Percentiles rank a stretch among this genome's conserved stretches.
These are phyloP conservation scores for Anthrax anthrax DNA, from an alignment of 2,888 invertebrate species.

Conservation along the genomic window DNA sequence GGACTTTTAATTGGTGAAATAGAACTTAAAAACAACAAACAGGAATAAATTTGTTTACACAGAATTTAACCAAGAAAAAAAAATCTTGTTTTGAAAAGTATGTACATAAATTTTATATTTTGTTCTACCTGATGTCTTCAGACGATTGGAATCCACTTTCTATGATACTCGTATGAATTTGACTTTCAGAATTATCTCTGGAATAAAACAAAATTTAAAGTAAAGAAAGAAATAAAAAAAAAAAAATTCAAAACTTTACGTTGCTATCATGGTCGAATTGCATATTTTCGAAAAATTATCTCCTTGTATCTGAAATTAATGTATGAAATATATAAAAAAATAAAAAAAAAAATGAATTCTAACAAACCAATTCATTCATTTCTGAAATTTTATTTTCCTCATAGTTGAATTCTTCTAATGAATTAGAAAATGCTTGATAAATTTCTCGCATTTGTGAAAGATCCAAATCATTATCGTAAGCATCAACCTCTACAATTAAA, in stretches of 20 bases:
- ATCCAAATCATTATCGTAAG: constrained; percentile 5
- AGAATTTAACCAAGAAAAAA: too few species aligned
- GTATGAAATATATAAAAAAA: too few species aligned
- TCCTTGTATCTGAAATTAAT: too few species aligned
- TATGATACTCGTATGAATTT: background rate
- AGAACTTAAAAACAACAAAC: background rate
- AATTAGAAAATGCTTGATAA: constrained; percentile 2
- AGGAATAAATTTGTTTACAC: too few species aligned
- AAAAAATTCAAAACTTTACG: too few species aligned
- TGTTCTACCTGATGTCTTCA: background rate
- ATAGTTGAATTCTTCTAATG: background rate
- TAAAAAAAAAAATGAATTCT: too few species aligned
- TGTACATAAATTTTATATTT: too few species aligned
- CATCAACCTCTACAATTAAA: background rate
- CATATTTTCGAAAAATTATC: too few species aligned
- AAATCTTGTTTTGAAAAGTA: too few species aligned
- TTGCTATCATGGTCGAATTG: background rate
- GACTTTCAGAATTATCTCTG: background rate
- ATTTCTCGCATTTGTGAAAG: constrained; percentile 4
- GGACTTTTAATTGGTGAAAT: background rate
- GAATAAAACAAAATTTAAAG: background rate
- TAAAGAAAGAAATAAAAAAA: too few species aligned
- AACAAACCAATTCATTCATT: too few species aligned
- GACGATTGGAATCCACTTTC: background rate
- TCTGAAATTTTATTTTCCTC: too few species aligned